Percentiles rank a stretch among this genome's conserved stretches.
Evolutionary conservation across 1,140 invertebrate genomes (phyloP).

Genomic region (Drosophila navojoa): DNA sequence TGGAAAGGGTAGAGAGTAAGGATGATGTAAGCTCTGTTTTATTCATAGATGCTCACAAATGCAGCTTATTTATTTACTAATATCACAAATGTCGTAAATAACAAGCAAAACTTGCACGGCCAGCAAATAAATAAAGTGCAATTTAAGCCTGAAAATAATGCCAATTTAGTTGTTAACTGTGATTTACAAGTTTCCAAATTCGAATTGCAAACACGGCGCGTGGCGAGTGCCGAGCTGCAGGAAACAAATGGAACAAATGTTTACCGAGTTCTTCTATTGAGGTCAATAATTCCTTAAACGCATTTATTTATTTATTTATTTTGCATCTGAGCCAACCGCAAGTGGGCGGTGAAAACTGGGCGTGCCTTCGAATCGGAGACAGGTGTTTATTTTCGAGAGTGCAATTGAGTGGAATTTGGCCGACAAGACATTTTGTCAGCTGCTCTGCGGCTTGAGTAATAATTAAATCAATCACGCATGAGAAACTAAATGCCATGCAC

Average conservation of each 20-base stretch:
- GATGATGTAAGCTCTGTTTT: background rate
- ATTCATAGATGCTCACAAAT: background rate
- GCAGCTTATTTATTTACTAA: background rate
- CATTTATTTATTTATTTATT: conserved; percentile 50
- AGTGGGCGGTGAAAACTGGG: conserved; percentile 10
- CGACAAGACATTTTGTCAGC: conserved; percentile 49
- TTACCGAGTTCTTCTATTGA: conserved; percentile 10
- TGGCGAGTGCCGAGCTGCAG: background rate
- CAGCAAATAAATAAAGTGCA: conserved; percentile 12
- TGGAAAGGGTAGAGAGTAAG: no score
- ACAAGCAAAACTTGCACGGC: conserved; percentile 13
- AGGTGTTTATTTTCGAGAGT: conserved; percentile 66
- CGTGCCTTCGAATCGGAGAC: conserved; percentile 23
- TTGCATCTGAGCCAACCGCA: conserved; percentile 35
- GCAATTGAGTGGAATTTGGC: conserved; percentile 50
- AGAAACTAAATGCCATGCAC: background rate
- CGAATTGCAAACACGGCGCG: background rate
- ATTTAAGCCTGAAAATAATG: conserved; percentile 12
- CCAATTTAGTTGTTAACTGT: conserved; percentile 17
- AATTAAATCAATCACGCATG: conserved; percentile 55
- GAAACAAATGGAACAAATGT: conserved; percentile 6
- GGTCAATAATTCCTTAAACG: conserved; percentile 12
- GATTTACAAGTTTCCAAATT: conserved; percentile 14
- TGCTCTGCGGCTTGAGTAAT: conserved; percentile 46
- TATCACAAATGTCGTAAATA: conserved; percentile 16